phyloP scores from a whole-genome alignment of 2,113 vertebrate species.

The Thunnus maccoyii region DNA sequence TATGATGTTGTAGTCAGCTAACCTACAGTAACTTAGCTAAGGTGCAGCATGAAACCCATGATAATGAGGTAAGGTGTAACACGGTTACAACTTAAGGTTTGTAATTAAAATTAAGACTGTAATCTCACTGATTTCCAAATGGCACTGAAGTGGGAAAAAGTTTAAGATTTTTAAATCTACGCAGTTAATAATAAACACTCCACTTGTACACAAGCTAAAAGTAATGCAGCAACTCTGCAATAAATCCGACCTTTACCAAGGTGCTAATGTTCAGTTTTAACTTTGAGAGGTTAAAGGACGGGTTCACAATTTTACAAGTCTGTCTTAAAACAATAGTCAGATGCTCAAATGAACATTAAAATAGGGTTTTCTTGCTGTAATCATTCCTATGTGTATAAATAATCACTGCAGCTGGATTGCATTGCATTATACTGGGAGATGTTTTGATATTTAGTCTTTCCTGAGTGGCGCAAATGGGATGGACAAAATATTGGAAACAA shows the following conservation, averaged over 20 bases:
- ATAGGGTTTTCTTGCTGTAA: no score
- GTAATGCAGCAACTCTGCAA: neutral
- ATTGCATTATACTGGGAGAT: no score
- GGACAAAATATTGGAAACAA: no score
- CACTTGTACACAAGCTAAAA: slow-evolving; percentile 1
- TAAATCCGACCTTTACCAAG: neutral
- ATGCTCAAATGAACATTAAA: no score
- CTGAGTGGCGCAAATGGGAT: no score
- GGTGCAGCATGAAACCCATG: slow-evolving; percentile 67
- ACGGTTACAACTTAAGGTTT: neutral
- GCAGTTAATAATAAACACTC: neutral
- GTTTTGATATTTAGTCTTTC: no score
- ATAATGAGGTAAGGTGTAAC: slow-evolving; percentile 73
- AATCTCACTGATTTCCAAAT: neutral
- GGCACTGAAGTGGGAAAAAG: neutral
- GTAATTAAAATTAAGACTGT: neutral
- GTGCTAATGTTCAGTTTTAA: neutral
- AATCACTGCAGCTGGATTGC: no score
- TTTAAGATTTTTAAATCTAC: neutral
- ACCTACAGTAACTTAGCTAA: slow-evolving; percentile 48
- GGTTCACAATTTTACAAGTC: no score
- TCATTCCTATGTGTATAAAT: no score
- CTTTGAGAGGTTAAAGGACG: neutral
- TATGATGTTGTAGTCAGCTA: slow-evolving; percentile 54
- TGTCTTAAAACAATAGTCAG: no score